Evolutionary conservation across 2,888 invertebrate genomes (phyloP).

Genomic region (Nomada hirtipes): DNA sequence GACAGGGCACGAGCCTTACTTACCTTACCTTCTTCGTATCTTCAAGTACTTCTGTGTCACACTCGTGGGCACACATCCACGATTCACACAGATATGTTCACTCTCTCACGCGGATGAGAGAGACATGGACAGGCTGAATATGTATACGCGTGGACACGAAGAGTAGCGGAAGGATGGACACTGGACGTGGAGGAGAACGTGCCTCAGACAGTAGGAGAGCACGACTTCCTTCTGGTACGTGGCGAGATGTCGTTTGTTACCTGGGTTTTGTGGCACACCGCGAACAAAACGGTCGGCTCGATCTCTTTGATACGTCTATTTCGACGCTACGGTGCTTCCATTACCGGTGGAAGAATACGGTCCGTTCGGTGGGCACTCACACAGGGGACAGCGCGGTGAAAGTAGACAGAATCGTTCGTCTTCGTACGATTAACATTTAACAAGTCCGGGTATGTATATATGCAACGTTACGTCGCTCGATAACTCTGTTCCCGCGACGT

Average conservation of each 20-base stretch:
- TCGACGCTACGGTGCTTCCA: slow-evolving; percentile 43
- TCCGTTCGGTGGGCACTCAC: background rate
- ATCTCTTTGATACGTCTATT: slow-evolving; percentile 55
- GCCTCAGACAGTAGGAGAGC: slow-evolving; percentile 59
- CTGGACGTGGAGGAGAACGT: slow-evolving; percentile 60
- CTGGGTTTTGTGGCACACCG: slow-evolving; percentile 45
- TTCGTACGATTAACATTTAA: slow-evolving; percentile 40
- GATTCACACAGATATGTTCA: slow-evolving; percentile 1
- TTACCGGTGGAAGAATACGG: slow-evolving; percentile 29
- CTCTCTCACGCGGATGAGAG: background rate
- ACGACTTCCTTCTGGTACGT: slow-evolving; percentile 62
- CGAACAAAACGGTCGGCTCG: slow-evolving; percentile 56
- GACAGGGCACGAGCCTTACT: slow-evolving; percentile 74
- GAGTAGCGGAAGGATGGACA: slow-evolving; percentile 58
- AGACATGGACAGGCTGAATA: slow-evolving; percentile 6
- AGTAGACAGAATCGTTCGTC: slow-evolving; percentile 26
- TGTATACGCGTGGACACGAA: slow-evolving; percentile 25
- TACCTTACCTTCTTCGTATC: slow-evolving; percentile 73
- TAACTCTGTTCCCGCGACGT: background rate
- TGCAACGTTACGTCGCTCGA: background rate
- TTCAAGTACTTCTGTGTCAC: slow-evolving; percentile 69
- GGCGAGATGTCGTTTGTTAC: slow-evolving; percentile 52
- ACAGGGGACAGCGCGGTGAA: slow-evolving; percentile 27
- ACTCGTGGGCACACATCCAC: slow-evolving; percentile 36
- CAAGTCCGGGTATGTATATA: background rate